Base-by-base conservation (phyloP, 2,888 invertebrate species). In the Sinhomidia bicolor region DNA sequence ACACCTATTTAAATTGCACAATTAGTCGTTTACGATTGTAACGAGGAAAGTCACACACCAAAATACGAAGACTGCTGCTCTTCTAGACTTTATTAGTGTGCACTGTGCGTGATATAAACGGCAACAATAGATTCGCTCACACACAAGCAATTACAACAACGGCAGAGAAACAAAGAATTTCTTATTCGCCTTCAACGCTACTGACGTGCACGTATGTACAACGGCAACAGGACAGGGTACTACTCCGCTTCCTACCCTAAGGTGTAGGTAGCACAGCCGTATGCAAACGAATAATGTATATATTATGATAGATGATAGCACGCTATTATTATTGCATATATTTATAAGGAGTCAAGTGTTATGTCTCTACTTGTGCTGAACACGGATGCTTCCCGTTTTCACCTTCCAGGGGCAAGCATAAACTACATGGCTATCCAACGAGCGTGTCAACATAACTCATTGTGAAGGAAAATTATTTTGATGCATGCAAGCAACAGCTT, bases 371-470 rank as follows among this genome's bases (percentile, higher is more conserved):
- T 17, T 17, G 12, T 60, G 0, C 26, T 26, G 10, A n/a, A 41
- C n/a, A 20, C 41, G n/a, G n/a, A n/a, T 26, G 26, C 26, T 71
- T 41, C 23, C 29, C 29, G 41, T 26, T 71, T 41, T 36, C 41
- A 14, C 20, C 41, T 23, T 20, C 17, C 41, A 10, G 9, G 4
- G 20, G 17, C 68, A 71, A 10, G 20, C 68, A n/a, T 12, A 6
- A 14, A 65, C 9, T 32, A n/a, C 26, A 62, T 29, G 51, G 3
- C 14, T 62, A 6, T 10, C 20, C 7, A 71, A 41, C 20, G 41
- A 71, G 68, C 68, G 41, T 71, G 68, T 71, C 68, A 71, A 71
- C 68, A 65, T 32, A 5, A 20, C 20, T 20, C 20, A 23, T 4
- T 20, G 17, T 20, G 20, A 4, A 23, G 17, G 62, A 29, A 62